Evolutionary conservation across 2,888 invertebrate genomes (phyloP).

Genomic region (Pollenia amentaria): DNA sequence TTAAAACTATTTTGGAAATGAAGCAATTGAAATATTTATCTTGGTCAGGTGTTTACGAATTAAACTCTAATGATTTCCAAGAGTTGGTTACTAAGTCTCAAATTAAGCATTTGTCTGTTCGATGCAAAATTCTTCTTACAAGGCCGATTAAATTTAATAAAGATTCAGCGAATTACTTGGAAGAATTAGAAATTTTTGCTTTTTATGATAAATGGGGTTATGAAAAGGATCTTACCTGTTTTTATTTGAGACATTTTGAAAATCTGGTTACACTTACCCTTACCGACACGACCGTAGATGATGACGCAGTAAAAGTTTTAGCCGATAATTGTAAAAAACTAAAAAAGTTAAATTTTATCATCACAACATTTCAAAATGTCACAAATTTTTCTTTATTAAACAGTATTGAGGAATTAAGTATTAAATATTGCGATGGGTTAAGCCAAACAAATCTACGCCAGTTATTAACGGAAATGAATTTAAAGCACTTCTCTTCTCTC

Average conservation of each 20-base stretch:
- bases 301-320: neutral
- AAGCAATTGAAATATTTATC: neutral
- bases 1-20: neutral
- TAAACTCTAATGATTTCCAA: neutral
- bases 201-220: neutral
- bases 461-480: slow-evolving; percentile 14
- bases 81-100: neutral
- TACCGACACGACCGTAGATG: neutral
- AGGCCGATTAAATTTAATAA: neutral
- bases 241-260: slow-evolving; percentile 6
- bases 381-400: neutral
- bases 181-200: slow-evolving; percentile 14
- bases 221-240: neutral
- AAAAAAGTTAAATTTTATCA: neutral
- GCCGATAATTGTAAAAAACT: slow-evolving; percentile 11
- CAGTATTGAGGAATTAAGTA: neutral
- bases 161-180: neutral
- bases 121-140: neutral
- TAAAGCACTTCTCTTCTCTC: slow-evolving; percentile 19
- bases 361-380: slow-evolving; percentile 5
- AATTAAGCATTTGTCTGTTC: neutral
- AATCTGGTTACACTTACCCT: slow-evolving; percentile 15
- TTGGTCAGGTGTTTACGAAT: neutral
- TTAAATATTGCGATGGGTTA: slow-evolving; percentile 22
- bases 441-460: slow-evolving; percentile 12